phyloP scores from a whole-genome alignment of 2,797 vertebrate species.

The Neosilurus mollespiculum region DNA sequence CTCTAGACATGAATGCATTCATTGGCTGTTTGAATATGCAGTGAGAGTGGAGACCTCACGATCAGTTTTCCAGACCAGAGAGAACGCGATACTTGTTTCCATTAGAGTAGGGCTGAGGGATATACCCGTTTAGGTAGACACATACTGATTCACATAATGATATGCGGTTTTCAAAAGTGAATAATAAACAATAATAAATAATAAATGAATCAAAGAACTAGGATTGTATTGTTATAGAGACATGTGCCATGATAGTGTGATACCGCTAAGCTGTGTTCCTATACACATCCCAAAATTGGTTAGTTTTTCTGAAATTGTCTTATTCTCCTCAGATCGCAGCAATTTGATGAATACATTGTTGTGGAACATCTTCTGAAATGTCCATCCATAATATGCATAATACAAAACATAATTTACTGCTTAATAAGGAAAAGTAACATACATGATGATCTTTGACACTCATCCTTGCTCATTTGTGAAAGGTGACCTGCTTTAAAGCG shows the following conservation, averaged over 20 bases:
- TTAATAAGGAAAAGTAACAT: too few relatives aligned
- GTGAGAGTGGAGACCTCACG: conserved; percentile 49
- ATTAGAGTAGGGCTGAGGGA: conserved; percentile 10
- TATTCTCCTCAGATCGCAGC: neutral
- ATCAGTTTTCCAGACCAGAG: conserved; percentile 50
- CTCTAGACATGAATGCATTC: conserved; percentile 53
- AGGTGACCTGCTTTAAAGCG: too few relatives aligned
- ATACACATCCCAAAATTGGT: neutral
- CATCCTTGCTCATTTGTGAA: too few relatives aligned
- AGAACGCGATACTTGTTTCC: conserved; percentile 45
- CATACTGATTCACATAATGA: neutral
- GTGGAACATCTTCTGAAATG: neutral
- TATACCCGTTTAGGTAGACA: neutral
- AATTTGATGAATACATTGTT: too few relatives aligned
- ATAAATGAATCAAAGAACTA: neutral
- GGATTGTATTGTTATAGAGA: neutral
- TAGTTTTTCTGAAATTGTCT: neutral
- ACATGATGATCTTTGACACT: too few relatives aligned
- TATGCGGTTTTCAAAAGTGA: neutral
- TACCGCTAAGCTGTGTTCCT: neutral
- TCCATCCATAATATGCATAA: neutral
- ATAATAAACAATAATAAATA: neutral
- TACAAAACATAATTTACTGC: neutral
- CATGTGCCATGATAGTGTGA: neutral
- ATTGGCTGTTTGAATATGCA: conserved; percentile 50